Base-by-base conservation (phyloP, 2,888 invertebrate genomes). In the Chelonus formosanus region DNA sequence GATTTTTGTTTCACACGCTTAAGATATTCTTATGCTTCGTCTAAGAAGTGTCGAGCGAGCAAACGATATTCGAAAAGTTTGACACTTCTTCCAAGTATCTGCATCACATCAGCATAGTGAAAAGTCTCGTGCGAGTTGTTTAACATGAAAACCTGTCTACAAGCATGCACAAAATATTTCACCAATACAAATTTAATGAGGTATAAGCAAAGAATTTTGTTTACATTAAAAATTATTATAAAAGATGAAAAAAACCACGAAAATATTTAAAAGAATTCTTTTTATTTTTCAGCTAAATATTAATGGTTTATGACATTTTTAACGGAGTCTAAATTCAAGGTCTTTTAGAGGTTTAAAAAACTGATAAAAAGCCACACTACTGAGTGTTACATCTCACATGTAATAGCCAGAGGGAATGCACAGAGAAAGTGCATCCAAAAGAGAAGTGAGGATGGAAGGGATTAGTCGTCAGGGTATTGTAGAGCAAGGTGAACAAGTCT, bases 401-500 rank as follows among this genome's bases (percentile, higher is more conserved):
- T n/a, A 10, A 10, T 10, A 48, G 31, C 31, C 10, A n/a, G 48
- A 31, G 34, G 52, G 52, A 31, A 34, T 5, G 52, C 35, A 32
- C 10, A 32, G 54, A 35, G 61, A 62, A 62, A 62, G 44, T 54
- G 20, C 54, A 45, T 52, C 43, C 40, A 53, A 43, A 61, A 45
- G 52, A 8, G 45, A 40, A 10, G 50, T n/a, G 35, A 53, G 62
- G 47, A 62, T 63, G 63, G 56, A 56, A 56, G 47, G 57, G 57
- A 63, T 59, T 59, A 40, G 57, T 43, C 44, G 63, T 43, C 55
- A 55, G 61, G 56, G 61, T 45, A 54, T 57, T 32, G 48, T 47
- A 55, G 65, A 66, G 65, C 65, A 66, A 66, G 65, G 65, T 66
- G 65, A 66, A 61, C 65, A 53, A 66, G 61, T 66, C 48, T 48